Percentiles rank a stretch among this genome's conserved stretches.
Evolutionary conservation across 2,888 invertebrate species (phyloP).

Genomic region (Apoda limacodes): DNA sequence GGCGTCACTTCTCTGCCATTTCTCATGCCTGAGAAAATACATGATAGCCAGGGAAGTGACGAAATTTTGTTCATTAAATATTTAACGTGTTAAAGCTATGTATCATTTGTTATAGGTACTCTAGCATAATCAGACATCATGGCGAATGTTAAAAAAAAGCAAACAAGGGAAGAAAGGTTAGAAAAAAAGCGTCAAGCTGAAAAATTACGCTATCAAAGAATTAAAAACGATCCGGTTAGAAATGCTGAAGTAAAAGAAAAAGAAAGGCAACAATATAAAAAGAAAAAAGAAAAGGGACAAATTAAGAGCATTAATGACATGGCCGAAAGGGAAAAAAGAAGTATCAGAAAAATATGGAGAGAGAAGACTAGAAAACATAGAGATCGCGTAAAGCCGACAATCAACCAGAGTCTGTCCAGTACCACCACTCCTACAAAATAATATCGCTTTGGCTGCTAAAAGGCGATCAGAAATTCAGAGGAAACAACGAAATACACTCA

Average conservation of each 20-base stretch:
- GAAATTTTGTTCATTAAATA: too few relatives aligned
- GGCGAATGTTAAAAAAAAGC: constrained; percentile 13
- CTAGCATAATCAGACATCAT: constrained; percentile 10
- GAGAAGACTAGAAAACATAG: constrained; percentile 15
- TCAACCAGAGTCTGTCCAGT: too few relatives aligned
- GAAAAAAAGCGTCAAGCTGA: constrained; percentile 12
- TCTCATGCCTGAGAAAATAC: constrained; percentile 15
- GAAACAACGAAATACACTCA: too few relatives aligned
- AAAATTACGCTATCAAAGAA: constrained; percentile 12
- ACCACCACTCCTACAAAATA: too few relatives aligned
- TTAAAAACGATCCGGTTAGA: constrained; percentile 12
- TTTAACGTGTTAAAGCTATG: too few relatives aligned
- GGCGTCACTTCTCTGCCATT: too few relatives aligned
- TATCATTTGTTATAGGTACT: constrained; percentile 16
- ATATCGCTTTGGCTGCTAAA: too few relatives aligned
- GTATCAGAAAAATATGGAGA: constrained; percentile 17
- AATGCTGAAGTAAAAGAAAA: constrained; percentile 12
- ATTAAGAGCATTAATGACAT: constrained; percentile 12
- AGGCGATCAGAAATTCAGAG: too few relatives aligned
- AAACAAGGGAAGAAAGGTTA: constrained; percentile 13
- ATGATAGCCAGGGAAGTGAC: constrained; percentile 13
- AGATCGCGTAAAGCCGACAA: constrained; percentile 14
- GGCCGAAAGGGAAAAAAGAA: constrained; percentile 15
- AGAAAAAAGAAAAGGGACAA: constrained; percentile 13
- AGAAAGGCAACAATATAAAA: constrained; percentile 10